These are phyloP conservation scores for Geopemphigus sp. DNA, from an alignment of 1,140 invertebrate species.

Conservation along the genomic window DNA sequence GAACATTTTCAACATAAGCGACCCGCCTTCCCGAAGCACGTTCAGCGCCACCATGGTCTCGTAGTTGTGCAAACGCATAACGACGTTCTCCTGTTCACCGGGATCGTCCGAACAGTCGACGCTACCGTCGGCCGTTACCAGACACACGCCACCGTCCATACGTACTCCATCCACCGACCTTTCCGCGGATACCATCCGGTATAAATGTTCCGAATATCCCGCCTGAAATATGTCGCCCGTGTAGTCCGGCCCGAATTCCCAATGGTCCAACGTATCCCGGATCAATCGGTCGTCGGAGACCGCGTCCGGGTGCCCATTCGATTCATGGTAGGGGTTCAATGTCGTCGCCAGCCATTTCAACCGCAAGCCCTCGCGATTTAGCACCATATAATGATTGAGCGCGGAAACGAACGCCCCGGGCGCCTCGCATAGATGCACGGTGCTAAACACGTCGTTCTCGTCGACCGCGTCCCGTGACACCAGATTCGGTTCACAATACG, in stretches of 20 bases:
- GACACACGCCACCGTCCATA: slow-evolving; percentile 51
- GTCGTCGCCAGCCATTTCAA: slow-evolving; percentile 85
- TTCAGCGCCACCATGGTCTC: slow-evolving; percentile 75
- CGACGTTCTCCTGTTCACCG: slow-evolving; percentile 78
- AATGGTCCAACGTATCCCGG: slow-evolving; percentile 70
- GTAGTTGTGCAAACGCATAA: slow-evolving; percentile 75
- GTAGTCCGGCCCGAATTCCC: slow-evolving; percentile 81
- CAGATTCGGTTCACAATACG: slow-evolving; percentile 59
- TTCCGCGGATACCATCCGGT: not conserved
- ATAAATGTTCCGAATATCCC: slow-evolving; percentile 22
- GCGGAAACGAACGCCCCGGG: slow-evolving; percentile 90
- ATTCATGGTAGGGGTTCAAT: slow-evolving; percentile 90
- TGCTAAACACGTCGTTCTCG: slow-evolving; percentile 59
- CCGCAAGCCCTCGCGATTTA: slow-evolving; percentile 57
- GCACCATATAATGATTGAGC: slow-evolving; percentile 79
- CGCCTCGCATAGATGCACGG: slow-evolving; percentile 88
- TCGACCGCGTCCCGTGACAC: slow-evolving; percentile 59
- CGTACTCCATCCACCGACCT: slow-evolving; percentile 51
- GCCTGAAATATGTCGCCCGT: slow-evolving; percentile 76
- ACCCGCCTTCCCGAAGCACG: slow-evolving; percentile 70
- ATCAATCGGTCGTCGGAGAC: slow-evolving; percentile 86
- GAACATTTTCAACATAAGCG: slow-evolving; percentile 88
- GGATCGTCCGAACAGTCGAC: slow-evolving; percentile 81
- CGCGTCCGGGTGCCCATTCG: slow-evolving; percentile 69
- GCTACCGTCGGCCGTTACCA: slow-evolving; percentile 92